Conservation (phyloP, 2,113 vertebrate species). For the Etia nguti region DNA sequence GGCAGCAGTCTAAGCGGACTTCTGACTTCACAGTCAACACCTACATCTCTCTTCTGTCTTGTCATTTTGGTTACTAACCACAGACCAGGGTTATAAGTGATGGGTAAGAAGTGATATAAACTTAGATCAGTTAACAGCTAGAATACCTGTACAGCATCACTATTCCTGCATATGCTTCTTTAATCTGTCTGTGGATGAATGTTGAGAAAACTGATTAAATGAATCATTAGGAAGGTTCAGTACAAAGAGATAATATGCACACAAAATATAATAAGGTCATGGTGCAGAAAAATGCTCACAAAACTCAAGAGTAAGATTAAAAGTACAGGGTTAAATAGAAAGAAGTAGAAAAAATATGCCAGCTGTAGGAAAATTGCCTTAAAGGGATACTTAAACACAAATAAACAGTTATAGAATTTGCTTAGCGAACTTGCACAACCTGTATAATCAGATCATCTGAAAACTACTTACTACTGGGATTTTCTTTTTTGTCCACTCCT, state of each 20-base stretch:
- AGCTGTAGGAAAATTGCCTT: background rate
- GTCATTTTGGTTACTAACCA: background rate
- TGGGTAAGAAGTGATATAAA: too few species aligned
- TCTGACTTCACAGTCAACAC: background rate
- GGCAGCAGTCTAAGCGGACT: background rate
- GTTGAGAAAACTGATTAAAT: background rate
- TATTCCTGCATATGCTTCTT: background rate
- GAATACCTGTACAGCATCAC: background rate
- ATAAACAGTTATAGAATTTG: background rate
- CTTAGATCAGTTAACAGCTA: background rate
- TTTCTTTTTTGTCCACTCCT: background rate
- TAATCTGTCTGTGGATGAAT: background rate
- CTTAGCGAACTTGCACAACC: background rate
- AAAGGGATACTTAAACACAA: background rate
- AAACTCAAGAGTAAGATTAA: background rate
- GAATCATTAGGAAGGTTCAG: background rate
- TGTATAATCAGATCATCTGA: background rate
- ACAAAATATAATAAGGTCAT: background rate
- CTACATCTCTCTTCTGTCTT: background rate
- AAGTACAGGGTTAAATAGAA: background rate
- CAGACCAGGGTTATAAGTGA: background rate
- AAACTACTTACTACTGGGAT: background rate
- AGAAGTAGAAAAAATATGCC: background rate
- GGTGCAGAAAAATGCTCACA: background rate
- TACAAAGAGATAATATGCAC: background rate